Conservation (phyloP, 2,113 vertebrate genomes). For the Otocyon megalotis region DNA sequence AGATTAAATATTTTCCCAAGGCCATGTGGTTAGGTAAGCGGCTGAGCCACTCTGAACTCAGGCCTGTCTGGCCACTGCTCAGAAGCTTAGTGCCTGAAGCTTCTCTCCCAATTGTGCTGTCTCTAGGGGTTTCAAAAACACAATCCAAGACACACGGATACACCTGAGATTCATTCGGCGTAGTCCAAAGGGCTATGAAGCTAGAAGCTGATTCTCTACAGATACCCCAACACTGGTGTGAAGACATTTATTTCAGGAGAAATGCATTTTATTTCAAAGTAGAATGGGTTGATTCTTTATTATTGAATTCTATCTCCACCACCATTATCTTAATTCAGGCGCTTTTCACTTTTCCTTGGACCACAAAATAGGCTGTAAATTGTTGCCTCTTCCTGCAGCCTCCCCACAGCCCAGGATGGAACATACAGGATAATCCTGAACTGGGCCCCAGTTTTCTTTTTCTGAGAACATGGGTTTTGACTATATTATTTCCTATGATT, state of each 20-base stretch:
- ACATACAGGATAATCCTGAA: neutral
- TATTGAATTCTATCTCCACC: neutral
- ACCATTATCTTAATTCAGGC: neutral
- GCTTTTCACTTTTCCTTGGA: neutral
- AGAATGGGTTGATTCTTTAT: neutral
- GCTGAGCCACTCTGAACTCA: neutral
- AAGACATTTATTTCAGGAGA: constrained; percentile 52
- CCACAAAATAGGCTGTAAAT: neutral
- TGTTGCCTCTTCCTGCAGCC: neutral
- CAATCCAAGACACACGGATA: neutral
- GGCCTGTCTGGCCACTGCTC: neutral
- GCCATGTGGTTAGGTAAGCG: neutral
- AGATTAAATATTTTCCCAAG: constrained; percentile 19
- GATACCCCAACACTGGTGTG: neutral
- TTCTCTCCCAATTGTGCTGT: neutral
- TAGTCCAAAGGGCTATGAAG: neutral
- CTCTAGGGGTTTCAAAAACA: constrained; percentile 26
- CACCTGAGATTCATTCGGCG: neutral
- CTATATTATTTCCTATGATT: neutral
- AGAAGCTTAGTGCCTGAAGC: neutral
- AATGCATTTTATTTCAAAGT: constrained; percentile 14
- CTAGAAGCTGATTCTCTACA: neutral
- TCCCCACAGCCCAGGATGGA: neutral
- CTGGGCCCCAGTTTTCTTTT: neutral
- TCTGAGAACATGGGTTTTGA: neutral